phyloP scores from a whole-genome alignment of 2,888 invertebrate species.

The Lathronympha strigana region DNA sequence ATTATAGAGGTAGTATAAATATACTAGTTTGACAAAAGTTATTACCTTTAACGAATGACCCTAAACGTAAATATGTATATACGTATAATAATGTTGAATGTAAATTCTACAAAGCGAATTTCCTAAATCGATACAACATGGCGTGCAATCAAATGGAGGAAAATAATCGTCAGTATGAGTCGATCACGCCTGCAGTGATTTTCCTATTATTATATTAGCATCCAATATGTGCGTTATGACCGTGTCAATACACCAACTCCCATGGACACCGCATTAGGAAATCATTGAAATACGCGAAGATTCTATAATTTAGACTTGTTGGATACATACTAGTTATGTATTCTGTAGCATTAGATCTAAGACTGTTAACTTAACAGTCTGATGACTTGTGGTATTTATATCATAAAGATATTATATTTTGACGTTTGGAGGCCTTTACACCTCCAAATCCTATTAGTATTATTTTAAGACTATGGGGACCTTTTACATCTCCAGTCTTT shows the following conservation, averaged over 20 bases:
- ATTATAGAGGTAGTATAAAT: not conserved
- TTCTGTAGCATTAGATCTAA: no score
- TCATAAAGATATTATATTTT: no score
- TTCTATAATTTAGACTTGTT: no score
- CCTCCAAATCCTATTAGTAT: no score
- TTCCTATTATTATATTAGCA: constrained; percentile 52
- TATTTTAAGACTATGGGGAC: no score
- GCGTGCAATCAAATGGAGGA: constrained; percentile 55
- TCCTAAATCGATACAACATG: constrained; percentile 40
- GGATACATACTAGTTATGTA: no score
- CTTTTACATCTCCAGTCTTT: no score
- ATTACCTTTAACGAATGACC: not conserved
- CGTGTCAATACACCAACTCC: constrained; percentile 40
- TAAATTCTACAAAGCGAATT: not conserved
- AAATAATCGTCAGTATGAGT: constrained; percentile 55
- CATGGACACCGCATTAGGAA: constrained; percentile 21
- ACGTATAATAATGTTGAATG: not conserved
- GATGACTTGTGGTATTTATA: no score
- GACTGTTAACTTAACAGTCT: no score
- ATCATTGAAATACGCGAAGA: not conserved
- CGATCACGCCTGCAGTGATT: constrained; percentile 49
- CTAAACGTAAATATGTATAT: not conserved
- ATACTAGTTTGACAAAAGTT: not conserved
- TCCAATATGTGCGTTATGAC: constrained; percentile 49
- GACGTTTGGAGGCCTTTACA: no score